These are phyloP conservation scores for Acanthopagrus latus DNA, from an alignment of 2,797 vertebrate genomes.

Conservation along the genomic window DNA sequence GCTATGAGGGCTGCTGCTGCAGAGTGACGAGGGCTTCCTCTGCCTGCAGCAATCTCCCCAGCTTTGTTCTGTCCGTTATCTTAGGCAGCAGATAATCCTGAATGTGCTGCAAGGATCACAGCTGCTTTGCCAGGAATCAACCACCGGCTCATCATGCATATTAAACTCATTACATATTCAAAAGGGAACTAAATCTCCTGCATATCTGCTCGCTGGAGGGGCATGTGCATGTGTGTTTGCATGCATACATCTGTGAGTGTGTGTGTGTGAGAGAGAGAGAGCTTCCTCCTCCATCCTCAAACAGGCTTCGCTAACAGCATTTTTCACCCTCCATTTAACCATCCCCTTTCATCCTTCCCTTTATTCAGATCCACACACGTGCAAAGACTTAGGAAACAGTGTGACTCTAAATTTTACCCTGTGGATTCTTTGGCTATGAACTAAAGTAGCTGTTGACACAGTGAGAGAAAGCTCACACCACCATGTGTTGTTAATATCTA, in stretches of 20 bases:
- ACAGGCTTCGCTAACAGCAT: slow-evolving; percentile 53
- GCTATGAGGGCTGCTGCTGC: slow-evolving; percentile 55
- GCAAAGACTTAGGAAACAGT: slow-evolving; percentile 37
- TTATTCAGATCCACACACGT: slow-evolving; percentile 33
- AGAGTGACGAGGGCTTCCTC: slow-evolving; percentile 52
- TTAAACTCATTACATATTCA: slow-evolving; percentile 84
- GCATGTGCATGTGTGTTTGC: slow-evolving; percentile 39
- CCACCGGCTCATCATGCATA: slow-evolving; percentile 70
- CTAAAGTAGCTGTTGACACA: slow-evolving; percentile 38
- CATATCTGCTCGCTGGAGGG: slow-evolving; percentile 73
- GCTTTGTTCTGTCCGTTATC: slow-evolving; percentile 83
- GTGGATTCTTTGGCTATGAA: slow-evolving; percentile 10
- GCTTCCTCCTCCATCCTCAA: slow-evolving; percentile 49
- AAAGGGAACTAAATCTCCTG: slow-evolving; percentile 74
- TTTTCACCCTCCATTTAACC: slow-evolving; percentile 66
- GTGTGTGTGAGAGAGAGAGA: slow-evolving; percentile 14
- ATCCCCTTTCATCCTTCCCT: slow-evolving; percentile 44
- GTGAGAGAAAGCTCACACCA: not conserved
- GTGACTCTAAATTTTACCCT: slow-evolving; percentile 40
- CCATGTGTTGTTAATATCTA: slow-evolving; percentile 4
- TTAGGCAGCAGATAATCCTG: slow-evolving; percentile 79
- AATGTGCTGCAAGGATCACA: slow-evolving; percentile 68
- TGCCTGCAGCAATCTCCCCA: slow-evolving; percentile 60
- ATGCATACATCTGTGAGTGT: slow-evolving; percentile 22
- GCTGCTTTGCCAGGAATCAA: slow-evolving; percentile 73